These are phyloP conservation scores for Drosophila longiperda DNA, from an alignment of 2,888 invertebrate genomes.

Conservation along the genomic window DNA sequence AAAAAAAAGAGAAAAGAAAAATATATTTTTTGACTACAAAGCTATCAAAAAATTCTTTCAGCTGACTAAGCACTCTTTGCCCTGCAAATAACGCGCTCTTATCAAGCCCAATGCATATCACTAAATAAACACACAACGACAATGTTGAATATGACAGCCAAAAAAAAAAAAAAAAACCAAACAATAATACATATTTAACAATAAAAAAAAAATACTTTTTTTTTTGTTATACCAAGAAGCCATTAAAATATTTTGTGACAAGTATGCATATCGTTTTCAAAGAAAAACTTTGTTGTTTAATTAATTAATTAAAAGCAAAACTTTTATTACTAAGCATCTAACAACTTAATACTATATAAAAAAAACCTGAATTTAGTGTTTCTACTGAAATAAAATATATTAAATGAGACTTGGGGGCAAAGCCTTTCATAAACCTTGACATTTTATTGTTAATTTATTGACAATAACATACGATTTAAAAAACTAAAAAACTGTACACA, in stretches of 20 bases:
- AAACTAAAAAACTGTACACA: neutral
- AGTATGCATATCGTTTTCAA: neutral
- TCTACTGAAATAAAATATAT: neutral
- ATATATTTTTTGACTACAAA: slow-evolving; percentile 55
- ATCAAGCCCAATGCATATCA: slow-evolving; percentile 67
- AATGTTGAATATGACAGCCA: slow-evolving; percentile 33
- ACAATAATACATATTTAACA: slow-evolving; percentile 7
- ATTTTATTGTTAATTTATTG: neutral
- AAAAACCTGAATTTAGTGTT: too few relatives aligned
- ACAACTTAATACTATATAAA: neutral
- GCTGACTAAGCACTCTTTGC: slow-evolving; percentile 42
- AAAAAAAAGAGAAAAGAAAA: slow-evolving; percentile 5
- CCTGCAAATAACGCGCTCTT: slow-evolving; percentile 66
- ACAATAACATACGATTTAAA: neutral
- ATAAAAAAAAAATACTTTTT: slow-evolving; percentile 22
- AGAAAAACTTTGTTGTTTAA: too few relatives aligned
- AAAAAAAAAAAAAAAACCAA: slow-evolving; percentile 24
- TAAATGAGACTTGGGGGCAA: neutral
- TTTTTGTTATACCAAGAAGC: neutral
- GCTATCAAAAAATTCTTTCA: slow-evolving; percentile 33
- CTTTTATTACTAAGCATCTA: neutral
- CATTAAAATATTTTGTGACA: neutral
- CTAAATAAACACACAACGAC: slow-evolving; percentile 50
- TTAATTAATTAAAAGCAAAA: neutral
- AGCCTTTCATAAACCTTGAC: neutral